Conservation (phyloP, 1,140 invertebrate genomes). For the Frieseomelitta varia region DNA sequence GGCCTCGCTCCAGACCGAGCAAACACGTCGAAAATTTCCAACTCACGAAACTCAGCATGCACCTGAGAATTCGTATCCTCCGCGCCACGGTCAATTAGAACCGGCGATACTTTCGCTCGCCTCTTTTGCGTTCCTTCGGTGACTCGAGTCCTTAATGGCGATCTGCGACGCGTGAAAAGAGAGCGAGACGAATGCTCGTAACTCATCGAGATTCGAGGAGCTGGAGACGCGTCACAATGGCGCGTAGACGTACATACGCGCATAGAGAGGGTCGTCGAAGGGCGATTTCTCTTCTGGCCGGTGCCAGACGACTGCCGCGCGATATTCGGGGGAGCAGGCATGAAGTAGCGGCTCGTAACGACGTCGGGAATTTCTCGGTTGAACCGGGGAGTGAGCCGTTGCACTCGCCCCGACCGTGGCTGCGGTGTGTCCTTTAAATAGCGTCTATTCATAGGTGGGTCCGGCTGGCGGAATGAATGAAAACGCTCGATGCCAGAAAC, state of each 20-base stretch:
- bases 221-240: slow-evolving; percentile 8
- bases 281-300: slow-evolving; percentile 12
- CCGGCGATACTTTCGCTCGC: neutral
- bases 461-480: slow-evolving; percentile 72
- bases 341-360: too few relatives aligned
- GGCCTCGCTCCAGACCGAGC: neutral
- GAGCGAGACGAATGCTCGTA: slow-evolving; percentile 16
- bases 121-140: neutral
- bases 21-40: neutral
- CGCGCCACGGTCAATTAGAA: slow-evolving; percentile 31
- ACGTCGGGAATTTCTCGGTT: slow-evolving; percentile 14
- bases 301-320: neutral
- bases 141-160: slow-evolving; percentile 11
- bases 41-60: neutral
- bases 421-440: slow-evolving; percentile 74
- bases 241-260: neutral
- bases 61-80: slow-evolving; percentile 13
- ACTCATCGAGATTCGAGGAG: slow-evolving; percentile 33
- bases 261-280: too few relatives aligned
- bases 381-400: slow-evolving; percentile 55
- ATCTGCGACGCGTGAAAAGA: too few relatives aligned
- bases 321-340: slow-evolving; percentile 9
- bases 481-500: slow-evolving; percentile 63
- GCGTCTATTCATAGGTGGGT: slow-evolving; percentile 76
- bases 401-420: slow-evolving; percentile 49